Evolutionary conservation across 2,113 vertebrate genomes (phyloP).

Genomic region (Neoarius graeffei): DNA sequence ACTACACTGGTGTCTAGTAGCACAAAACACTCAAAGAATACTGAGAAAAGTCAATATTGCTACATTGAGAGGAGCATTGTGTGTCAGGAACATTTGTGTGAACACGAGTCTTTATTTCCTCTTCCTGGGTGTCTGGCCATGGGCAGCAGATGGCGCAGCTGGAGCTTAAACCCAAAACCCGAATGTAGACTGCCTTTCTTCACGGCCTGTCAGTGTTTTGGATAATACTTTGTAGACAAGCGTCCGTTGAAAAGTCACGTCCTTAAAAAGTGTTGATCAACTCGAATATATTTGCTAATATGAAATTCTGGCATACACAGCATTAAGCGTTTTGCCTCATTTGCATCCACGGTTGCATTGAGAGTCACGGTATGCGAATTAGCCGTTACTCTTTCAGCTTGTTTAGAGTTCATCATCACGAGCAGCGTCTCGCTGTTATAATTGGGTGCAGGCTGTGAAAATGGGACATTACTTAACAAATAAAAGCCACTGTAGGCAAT

Average conservation of each 20-base stretch:
- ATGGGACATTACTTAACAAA: slow-evolving; percentile 53
- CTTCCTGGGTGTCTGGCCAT: neutral
- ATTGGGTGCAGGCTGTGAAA: slow-evolving; percentile 48
- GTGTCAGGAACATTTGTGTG: neutral
- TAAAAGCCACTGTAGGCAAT: slow-evolving; percentile 67
- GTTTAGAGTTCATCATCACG: slow-evolving; percentile 40
- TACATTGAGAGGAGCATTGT: neutral
- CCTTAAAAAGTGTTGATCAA: neutral
- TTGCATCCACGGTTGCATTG: neutral
- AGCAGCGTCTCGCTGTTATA: slow-evolving; percentile 37
- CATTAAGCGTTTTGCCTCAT: neutral
- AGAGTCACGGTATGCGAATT: neutral
- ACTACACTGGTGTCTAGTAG: neutral
- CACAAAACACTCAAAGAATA: neutral
- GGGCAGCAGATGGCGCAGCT: slow-evolving; percentile 19
- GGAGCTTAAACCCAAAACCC: slow-evolving; percentile 4
- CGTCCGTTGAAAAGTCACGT: neutral
- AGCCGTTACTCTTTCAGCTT: slow-evolving; percentile 38
- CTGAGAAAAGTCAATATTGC: neutral
- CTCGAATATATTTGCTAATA: neutral
- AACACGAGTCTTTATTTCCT: neutral
- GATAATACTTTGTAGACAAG: neutral
- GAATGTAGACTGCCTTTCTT: neutral
- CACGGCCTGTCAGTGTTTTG: neutral
- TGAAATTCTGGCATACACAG: neutral